These are phyloP conservation scores for Drosophila ercepeae DNA, from an alignment of 1,140 invertebrate species.

Conservation along the genomic window DNA sequence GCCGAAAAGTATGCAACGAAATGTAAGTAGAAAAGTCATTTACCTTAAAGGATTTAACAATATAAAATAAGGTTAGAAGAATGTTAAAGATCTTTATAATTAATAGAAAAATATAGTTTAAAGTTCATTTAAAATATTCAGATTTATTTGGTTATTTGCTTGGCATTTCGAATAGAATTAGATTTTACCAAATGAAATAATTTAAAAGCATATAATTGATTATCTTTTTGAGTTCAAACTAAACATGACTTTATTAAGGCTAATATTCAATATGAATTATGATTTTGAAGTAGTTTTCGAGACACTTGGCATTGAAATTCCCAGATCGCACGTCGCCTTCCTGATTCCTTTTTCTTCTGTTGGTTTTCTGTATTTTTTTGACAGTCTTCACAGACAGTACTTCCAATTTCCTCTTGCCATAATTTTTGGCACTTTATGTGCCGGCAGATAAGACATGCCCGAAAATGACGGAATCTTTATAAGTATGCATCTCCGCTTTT, in stretches of 20 bases:
- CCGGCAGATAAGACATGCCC: slow-evolving; percentile 61
- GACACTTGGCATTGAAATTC: neutral
- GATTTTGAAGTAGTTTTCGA: neutral
- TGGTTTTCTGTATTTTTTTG: neutral
- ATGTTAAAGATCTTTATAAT: no score
- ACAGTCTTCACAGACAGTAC: slow-evolving; percentile 23
- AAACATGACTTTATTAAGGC: neutral
- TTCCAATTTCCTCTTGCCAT: slow-evolving; percentile 69
- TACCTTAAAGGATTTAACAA: no score
- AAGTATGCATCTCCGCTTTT: slow-evolving; percentile 39
- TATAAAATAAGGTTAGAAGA: no score
- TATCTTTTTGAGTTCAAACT: no score
- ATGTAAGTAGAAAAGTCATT: no score
- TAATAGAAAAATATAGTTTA: no score
- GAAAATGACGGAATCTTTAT: slow-evolving; percentile 18
- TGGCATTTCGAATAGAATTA: no score
- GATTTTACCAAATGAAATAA: no score
- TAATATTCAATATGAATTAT: neutral
- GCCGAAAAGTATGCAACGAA: neutral
- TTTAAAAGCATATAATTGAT: no score
- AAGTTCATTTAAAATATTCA: no score
- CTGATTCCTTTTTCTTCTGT: neutral
- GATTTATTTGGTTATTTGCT: no score
- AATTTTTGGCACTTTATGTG: slow-evolving; percentile 79
- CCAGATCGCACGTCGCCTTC: neutral